These are phyloP conservation scores for Psephotus haematonotus DNA, from an alignment of 2,113 vertebrate species.

Conservation along the genomic window DNA sequence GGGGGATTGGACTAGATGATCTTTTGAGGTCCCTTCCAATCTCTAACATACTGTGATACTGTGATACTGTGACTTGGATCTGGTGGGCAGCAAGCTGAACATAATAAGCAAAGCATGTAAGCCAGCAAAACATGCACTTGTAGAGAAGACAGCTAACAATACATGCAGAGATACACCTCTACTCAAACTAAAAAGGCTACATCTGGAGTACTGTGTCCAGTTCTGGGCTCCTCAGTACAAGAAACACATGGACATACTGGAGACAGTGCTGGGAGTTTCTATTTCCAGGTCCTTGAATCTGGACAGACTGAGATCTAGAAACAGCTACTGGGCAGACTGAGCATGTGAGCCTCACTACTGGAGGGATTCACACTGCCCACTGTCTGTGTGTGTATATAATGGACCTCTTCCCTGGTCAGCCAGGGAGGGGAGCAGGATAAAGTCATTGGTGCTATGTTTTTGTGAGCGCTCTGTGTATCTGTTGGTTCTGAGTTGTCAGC, in stretches of 20 bases:
- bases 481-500: not conserved
- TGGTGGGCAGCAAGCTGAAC: not conserved
- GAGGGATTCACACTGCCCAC: not conserved
- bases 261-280: not conserved
- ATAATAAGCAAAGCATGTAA: not conserved
- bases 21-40: too few relatives aligned
- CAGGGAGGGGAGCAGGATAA: not conserved
- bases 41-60: too few relatives aligned
- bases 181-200: not conserved
- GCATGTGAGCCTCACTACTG: not conserved
- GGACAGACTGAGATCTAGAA: not conserved
- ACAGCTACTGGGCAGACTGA: not conserved
- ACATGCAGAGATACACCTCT: not conserved
- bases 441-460: rapidly evolving
- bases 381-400: not conserved
- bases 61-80: too few relatives aligned
- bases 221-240: not conserved
- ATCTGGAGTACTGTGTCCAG: not conserved
- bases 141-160: not conserved
- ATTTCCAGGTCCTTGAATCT: not conserved
- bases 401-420: not conserved
- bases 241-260: not conserved
- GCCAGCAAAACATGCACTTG: not conserved
- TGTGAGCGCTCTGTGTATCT: not conserved
- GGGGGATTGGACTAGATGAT: too few relatives aligned